phyloP scores from a whole-genome alignment of 2,113 vertebrate species.

The Coregonus clupeaformis region DNA sequence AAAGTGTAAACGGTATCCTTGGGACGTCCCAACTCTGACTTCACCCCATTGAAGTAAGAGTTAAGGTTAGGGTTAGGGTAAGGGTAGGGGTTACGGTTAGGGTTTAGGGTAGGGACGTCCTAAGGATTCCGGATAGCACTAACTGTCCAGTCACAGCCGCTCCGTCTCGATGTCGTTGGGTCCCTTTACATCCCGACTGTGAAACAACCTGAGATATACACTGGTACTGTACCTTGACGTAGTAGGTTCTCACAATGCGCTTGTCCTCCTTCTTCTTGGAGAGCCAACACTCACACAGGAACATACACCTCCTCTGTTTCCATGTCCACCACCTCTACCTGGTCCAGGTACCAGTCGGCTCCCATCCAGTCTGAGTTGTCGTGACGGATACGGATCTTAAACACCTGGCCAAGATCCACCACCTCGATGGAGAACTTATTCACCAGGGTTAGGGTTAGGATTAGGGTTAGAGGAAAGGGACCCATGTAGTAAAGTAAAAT shows the following conservation, averaged over 20 bases:
- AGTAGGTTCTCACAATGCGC: constrained; percentile 83
- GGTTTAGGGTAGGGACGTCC: too few species aligned
- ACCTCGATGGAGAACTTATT: constrained; percentile 90
- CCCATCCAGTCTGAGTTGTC: constrained; percentile 82
- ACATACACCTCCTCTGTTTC: constrained; percentile 89
- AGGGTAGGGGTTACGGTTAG: too few species aligned
- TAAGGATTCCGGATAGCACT: too few species aligned
- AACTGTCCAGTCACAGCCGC: constrained; percentile 85
- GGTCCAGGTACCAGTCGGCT: constrained; percentile 94
- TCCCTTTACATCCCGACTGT: constrained; percentile 52
- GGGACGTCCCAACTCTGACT: too few species aligned
- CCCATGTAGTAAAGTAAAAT: too few species aligned
- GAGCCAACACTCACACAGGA: constrained; percentile 94
- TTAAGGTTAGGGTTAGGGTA: too few species aligned
- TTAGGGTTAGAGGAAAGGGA: neutral
- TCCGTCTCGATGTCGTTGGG: constrained; percentile 77
- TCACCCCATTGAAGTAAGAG: too few species aligned
- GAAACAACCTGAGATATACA: too few species aligned
- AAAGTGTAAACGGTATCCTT: too few species aligned
- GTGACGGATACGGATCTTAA: constrained; percentile 89
- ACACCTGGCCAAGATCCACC: constrained; percentile 90
- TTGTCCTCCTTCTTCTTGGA: constrained; percentile 92
- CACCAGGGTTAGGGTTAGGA: constrained; percentile 82
- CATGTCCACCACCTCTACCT: constrained; percentile 89
- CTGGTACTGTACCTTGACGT: constrained; percentile 79